Evolutionary conservation across 2,888 invertebrate genomes (phyloP).

Genomic region (Dione vanillae): DNA sequence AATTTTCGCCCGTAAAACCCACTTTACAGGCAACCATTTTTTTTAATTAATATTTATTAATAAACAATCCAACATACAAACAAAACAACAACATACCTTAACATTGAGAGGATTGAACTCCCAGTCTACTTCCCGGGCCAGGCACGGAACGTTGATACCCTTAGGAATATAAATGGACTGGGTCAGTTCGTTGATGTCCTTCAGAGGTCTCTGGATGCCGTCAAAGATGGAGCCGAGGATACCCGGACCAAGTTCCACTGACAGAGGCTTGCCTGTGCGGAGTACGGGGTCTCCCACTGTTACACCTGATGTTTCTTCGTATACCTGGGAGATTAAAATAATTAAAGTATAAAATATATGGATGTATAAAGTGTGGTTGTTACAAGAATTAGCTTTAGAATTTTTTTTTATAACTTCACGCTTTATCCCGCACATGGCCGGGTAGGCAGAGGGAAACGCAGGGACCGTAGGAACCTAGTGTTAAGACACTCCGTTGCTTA

Average conservation of each 20-base stretch:
- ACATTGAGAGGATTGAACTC: constrained; percentile 95
- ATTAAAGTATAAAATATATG: no score
- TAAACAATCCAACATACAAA: not conserved
- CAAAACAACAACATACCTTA: constrained; percentile 77
- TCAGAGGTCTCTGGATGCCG: constrained; percentile 99
- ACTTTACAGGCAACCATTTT: no score
- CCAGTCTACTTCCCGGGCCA: constrained; percentile 93
- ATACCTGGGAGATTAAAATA: constrained; percentile 84
- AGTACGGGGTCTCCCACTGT: constrained; percentile 99
- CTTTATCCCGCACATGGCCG: no score
- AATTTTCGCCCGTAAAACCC: no score
- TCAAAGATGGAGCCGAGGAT: constrained; percentile 99
- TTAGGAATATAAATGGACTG: constrained; percentile 99
- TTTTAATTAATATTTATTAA: no score
- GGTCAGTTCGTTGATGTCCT: constrained; percentile 97
- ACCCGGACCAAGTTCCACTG: constrained; percentile 99
- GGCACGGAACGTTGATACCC: constrained; percentile 97
- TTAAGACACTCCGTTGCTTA: no score
- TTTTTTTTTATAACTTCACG: no score
- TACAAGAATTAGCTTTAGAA: no score
- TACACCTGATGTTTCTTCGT: constrained; percentile 98
- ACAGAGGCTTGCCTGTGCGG: constrained; percentile 98
- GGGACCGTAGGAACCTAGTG: no score
- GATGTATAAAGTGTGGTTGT: no score
- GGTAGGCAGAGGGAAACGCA: no score